phyloP scores from a whole-genome alignment of 2,888 invertebrate genomes.

The Drosophila fungiperda region DNA sequence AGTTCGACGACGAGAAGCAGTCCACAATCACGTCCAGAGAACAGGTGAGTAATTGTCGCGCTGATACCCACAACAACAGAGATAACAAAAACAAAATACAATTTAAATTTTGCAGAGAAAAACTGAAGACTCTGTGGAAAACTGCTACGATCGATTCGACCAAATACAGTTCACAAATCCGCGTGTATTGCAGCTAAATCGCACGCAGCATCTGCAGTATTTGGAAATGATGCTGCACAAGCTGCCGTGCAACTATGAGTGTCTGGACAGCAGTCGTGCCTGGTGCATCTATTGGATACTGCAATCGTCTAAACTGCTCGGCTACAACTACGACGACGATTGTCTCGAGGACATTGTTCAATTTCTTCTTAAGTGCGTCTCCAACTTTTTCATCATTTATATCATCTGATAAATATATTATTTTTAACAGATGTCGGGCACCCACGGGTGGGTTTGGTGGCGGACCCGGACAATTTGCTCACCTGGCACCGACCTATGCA shows the following conservation, averaged over 20 bases:
- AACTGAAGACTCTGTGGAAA: conserved; percentile 87
- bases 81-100: conserved; percentile 2
- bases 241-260: conserved; percentile 90
- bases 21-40: conserved; percentile 87
- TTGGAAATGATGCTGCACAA: conserved; percentile 89
- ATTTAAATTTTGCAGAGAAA: conserved; percentile 84
- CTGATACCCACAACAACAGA: neutral
- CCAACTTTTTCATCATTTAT: neutral
- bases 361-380: conserved; percentile 87
- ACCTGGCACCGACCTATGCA: conserved; percentile 98
- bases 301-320: conserved; percentile 93
- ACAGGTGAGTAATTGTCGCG: conserved; percentile 86
- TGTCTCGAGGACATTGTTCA: conserved; percentile 86
- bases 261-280: conserved; percentile 96
- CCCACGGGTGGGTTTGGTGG: conserved; percentile 95
- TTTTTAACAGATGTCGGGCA: conserved; percentile 76
- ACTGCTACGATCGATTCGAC: conserved; percentile 86
- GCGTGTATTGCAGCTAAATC: conserved; percentile 87
- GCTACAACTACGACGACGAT: conserved; percentile 87
- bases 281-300: conserved; percentile 99
- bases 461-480: conserved; percentile 96
- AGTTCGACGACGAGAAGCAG: conserved; percentile 88
- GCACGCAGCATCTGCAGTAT: conserved; percentile 88
- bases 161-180: conserved; percentile 86
- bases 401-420: neutral